A percentile compares a stretch with the other conserved stretches of the same genome.
Evolutionary conservation across 2,113 vertebrate genomes (phyloP).

Genomic region (Aegithalos caudatus): DNA sequence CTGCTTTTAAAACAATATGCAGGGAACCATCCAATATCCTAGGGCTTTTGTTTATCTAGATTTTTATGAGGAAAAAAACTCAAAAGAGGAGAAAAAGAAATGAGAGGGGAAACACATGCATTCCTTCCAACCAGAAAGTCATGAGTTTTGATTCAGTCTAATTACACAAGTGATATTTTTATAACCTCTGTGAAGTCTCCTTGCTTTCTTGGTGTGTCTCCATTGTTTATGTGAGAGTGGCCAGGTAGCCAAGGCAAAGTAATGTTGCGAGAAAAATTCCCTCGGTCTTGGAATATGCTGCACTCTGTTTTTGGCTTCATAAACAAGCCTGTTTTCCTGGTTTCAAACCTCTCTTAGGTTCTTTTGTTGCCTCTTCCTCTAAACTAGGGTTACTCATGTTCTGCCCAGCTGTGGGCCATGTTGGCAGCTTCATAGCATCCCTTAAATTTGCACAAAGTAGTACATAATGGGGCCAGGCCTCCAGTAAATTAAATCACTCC

Average conservation of each 20-base stretch:
- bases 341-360: conserved; percentile 12
- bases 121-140: conserved; percentile 68
- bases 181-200: conserved; percentile 65
- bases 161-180: conserved; percentile 73
- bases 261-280: conserved; percentile 18
- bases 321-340: conserved; percentile 65
- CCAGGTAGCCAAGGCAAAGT: conserved; percentile 66
- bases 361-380: conserved; percentile 26
- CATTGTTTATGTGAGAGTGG: conserved; percentile 66
- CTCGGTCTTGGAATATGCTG: conserved; percentile 36
- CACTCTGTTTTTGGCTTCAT: conserved; percentile 55
- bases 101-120: conserved; percentile 44
- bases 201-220: conserved; percentile 63
- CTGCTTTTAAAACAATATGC: conserved; percentile 65
- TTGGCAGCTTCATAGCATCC: not conserved
- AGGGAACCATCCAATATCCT: conserved; percentile 65
- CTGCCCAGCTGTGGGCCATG: not conserved
- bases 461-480: not conserved
- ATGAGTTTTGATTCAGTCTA: conserved; percentile 72
- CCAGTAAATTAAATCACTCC: not conserved
- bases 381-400: conserved; percentile 33
- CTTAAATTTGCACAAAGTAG: not conserved
- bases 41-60: conserved; percentile 69
- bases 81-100: conserved; percentile 7
- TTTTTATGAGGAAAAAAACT: conserved; percentile 33